Evolutionary conservation across 1,140 invertebrate species (phyloP), one percentile per base, ranked within the genome.

Genomic region (Polyergus mexicanus): DNA sequence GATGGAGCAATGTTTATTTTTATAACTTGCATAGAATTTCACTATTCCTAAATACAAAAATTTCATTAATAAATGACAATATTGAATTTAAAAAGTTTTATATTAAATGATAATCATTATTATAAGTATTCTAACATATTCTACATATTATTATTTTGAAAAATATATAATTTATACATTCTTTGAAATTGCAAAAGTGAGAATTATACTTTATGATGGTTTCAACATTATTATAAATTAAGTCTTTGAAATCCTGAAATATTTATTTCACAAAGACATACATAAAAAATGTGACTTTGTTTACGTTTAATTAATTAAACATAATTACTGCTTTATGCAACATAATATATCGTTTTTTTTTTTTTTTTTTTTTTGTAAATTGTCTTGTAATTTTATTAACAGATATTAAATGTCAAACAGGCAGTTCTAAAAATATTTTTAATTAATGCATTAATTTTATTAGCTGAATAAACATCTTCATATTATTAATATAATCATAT

Each of bases 201-300:
- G 2, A 71, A 74, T 16, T 65, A 13, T 75, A 62, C 58, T 72
- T 47, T 86, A 83, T 88, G 83, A 41, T 69, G 47, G 75, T 86
- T 86, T 68, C 58, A 80, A 44, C 71, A 65, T 81, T 22, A 74
- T 38, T 74, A 19, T 74, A 60, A n/a, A 54, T 65, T 51, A 32
- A 72, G 16, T 47, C 11, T 51, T 71, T 19, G 8, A 41, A 25
- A 71, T 13, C 19, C 58, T 63, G 10, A 58, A 41, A 60, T 65
- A 41, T 81, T 72, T 86, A 44, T 35, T 47, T 76, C 8, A 62
- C 35, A 4, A 62, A 76, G 25, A 35, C 16, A 3, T 84, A 51
- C 13, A 7, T 77, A 28, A 63, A 62, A 83, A 35, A 38, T 19
- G 8, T 51, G 19, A 51, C 16, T 19, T 54, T 22, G 41, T 68